These are phyloP conservation scores for Lepilemur ruficaudatus DNA, from an alignment of 2,797 vertebrate species.

Conservation along the genomic window DNA sequence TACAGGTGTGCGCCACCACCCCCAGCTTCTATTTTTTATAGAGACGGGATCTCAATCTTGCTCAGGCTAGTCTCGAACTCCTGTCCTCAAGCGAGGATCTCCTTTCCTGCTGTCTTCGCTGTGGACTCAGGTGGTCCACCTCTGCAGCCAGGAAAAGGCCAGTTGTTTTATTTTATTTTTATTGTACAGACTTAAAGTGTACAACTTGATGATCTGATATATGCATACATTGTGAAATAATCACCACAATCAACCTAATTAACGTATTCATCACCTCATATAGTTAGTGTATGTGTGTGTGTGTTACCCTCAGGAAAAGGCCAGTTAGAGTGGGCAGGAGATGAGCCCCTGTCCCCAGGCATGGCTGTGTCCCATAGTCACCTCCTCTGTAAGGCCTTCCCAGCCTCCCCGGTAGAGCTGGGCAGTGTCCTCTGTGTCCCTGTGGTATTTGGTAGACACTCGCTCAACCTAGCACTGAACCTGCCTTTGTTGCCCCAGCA, in stretches of 20 bases:
- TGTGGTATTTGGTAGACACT: accelerated
- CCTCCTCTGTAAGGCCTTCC: background rate
- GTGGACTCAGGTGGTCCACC: background rate
- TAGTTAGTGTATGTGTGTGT: background rate
- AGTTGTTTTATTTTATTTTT: background rate
- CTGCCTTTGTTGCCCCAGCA: background rate
- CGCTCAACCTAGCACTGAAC: background rate
- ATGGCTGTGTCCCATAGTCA: accelerated
- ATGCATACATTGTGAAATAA: background rate
- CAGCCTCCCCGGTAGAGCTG: background rate
- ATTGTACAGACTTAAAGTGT: background rate
- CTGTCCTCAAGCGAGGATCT: background rate
- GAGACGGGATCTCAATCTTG: background rate
- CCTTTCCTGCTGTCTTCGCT: background rate
- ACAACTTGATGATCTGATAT: background rate
- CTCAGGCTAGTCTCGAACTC: background rate
- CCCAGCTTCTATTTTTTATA: background rate
- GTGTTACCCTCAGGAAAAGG: background rate
- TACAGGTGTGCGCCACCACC: accelerated
- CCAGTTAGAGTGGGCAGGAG: background rate
- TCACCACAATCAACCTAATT: background rate
- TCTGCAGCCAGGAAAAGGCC: background rate
- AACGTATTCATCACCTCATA: background rate
- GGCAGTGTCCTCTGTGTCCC: background rate
- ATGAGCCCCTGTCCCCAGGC: background rate